These are phyloP conservation scores for Pipra filicauda DNA, from an alignment of 2,113 vertebrate species.

Conservation along the genomic window DNA sequence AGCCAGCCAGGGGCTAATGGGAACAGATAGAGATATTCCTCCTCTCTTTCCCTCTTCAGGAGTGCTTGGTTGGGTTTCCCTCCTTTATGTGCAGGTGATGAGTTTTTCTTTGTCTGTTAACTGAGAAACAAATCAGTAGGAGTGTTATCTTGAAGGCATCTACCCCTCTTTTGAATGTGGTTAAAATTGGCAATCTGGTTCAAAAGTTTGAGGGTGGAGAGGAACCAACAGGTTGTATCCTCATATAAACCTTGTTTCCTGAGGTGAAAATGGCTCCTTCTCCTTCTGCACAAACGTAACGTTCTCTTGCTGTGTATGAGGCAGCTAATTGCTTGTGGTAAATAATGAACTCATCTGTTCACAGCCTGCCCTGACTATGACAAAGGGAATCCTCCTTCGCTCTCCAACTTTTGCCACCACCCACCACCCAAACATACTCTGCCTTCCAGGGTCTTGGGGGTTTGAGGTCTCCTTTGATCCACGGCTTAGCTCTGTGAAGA, in stretches of 20 bases:
- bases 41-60: neutral
- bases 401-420: neutral
- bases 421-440: neutral
- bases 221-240: conserved; percentile 13
- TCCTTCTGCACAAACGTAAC: neutral
- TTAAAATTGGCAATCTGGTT: neutral
- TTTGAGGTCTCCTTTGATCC: conserved; percentile 19
- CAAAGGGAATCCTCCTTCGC: neutral
- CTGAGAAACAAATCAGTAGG: conserved; percentile 32
- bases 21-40: neutral
- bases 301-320: neutral
- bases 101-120: conserved; percentile 19
- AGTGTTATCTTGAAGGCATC: conserved; percentile 6
- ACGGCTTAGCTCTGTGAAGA: neutral
- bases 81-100: neutral
- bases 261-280: neutral
- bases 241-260: conserved; percentile 34
- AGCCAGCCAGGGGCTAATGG: neutral
- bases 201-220: neutral
- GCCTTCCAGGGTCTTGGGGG: neutral
- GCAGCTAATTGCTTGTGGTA: neutral
- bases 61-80: neutral
- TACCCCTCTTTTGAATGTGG: neutral
- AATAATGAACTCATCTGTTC: neutral
- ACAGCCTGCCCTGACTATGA: neutral